Evolutionary conservation across 2,113 vertebrate genomes (phyloP).

Genomic region (Oryzias javanicus): DNA sequence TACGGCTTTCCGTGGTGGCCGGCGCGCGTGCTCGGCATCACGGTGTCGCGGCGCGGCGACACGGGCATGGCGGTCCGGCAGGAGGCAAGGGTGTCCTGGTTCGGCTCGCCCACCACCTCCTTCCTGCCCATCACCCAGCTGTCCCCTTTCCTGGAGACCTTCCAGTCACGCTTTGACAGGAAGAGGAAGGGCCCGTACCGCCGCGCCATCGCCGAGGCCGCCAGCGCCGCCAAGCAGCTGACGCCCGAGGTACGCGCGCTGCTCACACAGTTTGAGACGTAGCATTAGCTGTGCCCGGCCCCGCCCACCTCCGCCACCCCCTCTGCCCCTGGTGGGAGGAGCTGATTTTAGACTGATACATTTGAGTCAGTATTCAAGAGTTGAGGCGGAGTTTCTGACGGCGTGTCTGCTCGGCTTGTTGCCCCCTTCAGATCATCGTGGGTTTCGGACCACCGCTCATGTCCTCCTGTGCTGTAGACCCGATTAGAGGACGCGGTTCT

Average conservation of each 20-base stretch:
- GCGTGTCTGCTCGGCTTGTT: constrained; percentile 5
- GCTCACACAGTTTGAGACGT: constrained; percentile 96
- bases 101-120: constrained; percentile 97
- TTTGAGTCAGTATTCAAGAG: constrained; percentile 16
- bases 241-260: constrained; percentile 96
- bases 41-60: constrained; percentile 87
- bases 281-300: constrained; percentile 17
- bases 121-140: constrained; percentile 92
- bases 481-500: no score
- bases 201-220: constrained; percentile 95
- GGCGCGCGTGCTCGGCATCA: constrained; percentile 91
- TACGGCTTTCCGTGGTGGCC: constrained; percentile 99
- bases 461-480: no score
- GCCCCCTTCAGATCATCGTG: background rate
- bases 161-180: constrained; percentile 96
- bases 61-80: constrained; percentile 89
- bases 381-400: constrained; percentile 12
- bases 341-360: background rate
- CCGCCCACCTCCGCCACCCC: background rate
- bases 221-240: constrained; percentile 95
- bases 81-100: constrained; percentile 97
- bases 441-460: no score
- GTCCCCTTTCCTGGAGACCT: constrained; percentile 96
- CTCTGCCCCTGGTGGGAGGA: constrained; percentile 13
- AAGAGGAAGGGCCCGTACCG: constrained; percentile 98